Base-by-base conservation (phyloP, 2,113 vertebrate species). In the Plestiodon gilberti region DNA sequence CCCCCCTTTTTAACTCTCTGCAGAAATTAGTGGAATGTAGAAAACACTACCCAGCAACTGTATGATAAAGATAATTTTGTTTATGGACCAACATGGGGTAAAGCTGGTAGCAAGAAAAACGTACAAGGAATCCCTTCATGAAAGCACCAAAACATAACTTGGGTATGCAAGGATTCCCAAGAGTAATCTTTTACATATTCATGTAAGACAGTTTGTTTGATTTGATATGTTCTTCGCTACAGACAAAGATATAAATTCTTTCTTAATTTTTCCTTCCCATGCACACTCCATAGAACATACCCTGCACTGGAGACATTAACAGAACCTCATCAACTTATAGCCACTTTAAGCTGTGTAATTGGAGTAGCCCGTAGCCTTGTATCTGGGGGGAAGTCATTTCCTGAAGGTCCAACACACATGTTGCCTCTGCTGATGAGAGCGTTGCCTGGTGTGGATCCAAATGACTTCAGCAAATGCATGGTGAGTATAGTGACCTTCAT, bases 391-490 rank as follows among this genome's bases (percentile, higher is more conserved):
- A 97, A 82, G 83, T 98, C 97, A 95, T 99, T 98, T 95, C 99
- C 98, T 80, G 98, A 99, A 96, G 99, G 99, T 69, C 98, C 98
- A 64, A 98, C 98, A 57, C 99, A 99, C 93, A 98, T 99, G 97
- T 96, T 99, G 90, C 99, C 99, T 93, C 97, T 99, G 5, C 96
- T 99, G 91, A 99, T 99, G 98, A 98, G 99, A 96, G 98, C 99
- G 0, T 93, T 99, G 91, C 99, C 99, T 62, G 99, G 99, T 10
- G 99, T 99, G 78, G 99, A 99, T 95, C 99, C 99, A 55, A 99
- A 99, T 83, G 99, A 99, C 96, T 99, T 99, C 94, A 99, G 98
- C 97, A 99, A 99, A 93, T 99, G 99, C 96, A 99, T 99, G 99
- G 99, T 99, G 92, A 91, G 97, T 93, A 62, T 35, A 14, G 52